phyloP scores from a whole-genome alignment of 1,140 invertebrate species.

The Pseudomyrmex cubaensis region DNA sequence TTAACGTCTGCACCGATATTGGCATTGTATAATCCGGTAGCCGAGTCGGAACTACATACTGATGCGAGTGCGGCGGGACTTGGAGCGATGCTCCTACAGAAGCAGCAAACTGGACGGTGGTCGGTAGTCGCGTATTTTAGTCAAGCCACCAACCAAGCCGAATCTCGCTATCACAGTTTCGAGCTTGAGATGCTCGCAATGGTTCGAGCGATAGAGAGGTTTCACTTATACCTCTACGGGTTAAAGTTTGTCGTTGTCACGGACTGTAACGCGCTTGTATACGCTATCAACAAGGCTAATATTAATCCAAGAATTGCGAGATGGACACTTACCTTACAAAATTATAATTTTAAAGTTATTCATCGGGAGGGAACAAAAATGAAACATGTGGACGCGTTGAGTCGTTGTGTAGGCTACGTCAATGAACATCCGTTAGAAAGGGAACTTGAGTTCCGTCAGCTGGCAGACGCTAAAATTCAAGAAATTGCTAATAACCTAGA shows the following conservation, averaged over 20 bases:
- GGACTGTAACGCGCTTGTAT: not conserved
- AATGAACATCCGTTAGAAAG: too few relatives aligned
- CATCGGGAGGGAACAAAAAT: too few relatives aligned
- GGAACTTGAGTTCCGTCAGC: too few relatives aligned
- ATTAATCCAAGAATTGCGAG: not conserved
- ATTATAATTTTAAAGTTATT: too few relatives aligned
- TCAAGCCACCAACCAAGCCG: not conserved
- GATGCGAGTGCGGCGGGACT: not conserved
- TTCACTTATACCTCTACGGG: constrained; percentile 9
- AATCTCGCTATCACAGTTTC: constrained; percentile 8
- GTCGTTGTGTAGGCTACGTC: too few relatives aligned
- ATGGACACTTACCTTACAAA: too few relatives aligned
- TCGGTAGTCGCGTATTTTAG: not conserved
- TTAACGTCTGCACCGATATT: not conserved
- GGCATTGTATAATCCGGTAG: not conserved
- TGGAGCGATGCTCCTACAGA: not conserved
- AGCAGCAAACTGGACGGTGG: not conserved
- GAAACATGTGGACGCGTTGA: too few relatives aligned
- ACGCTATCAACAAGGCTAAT: not conserved
- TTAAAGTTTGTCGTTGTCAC: not conserved
- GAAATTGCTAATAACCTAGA: too few relatives aligned
- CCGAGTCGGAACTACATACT: constrained; percentile 14
- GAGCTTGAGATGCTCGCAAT: constrained; percentile 18
- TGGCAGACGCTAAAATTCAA: too few relatives aligned
- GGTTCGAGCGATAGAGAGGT: not conserved